Percentiles rank a stretch among this genome's conserved stretches.
phyloP scores from a whole-genome alignment of 92 coral and sea anemone species.

The Desmophyllum pertusum region DNA sequence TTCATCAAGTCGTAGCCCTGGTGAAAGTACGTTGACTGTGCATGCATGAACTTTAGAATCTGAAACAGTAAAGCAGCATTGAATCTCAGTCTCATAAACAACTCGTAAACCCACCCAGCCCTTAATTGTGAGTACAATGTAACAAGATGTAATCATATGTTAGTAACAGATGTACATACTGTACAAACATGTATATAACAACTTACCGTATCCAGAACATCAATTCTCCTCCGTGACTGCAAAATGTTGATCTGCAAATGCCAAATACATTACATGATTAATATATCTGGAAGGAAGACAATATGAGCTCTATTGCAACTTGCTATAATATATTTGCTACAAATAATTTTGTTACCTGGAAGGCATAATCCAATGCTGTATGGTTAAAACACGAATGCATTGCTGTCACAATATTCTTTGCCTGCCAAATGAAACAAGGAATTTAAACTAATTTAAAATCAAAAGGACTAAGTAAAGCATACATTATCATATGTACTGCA shows the following conservation, averaged over 20 bases:
- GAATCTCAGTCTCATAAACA: neutral
- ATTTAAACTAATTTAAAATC: neutral
- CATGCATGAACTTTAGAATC: conserved; percentile 90
- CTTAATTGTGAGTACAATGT: too few species aligned
- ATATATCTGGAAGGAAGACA: neutral
- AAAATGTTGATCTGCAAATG: conserved; percentile 81
- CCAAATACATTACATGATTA: neutral
- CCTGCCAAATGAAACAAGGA: conserved; percentile 49
- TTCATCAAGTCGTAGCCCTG: conserved; percentile 95
- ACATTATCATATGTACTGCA: neutral
- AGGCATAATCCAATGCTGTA: conserved; percentile 94
- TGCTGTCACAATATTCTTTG: conserved; percentile 87
- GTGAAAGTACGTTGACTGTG: conserved; percentile 89
- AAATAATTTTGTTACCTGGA: conserved; percentile 68
- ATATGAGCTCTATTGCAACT: too few species aligned
- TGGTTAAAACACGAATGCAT: conserved; percentile 95
- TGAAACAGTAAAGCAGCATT: conserved; percentile 21
- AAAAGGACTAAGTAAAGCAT: neutral
- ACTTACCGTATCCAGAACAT: conserved; percentile 91
- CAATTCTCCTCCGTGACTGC: conserved; percentile 93
- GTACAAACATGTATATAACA: neutral
- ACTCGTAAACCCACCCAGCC: neutral
- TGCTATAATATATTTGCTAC: too few species aligned
- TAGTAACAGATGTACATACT: too few species aligned
- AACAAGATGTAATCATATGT: too few species aligned